A percentile compares a stretch with the other conserved stretches of the same genome.
Conservation (phyloP, 2,113 vertebrate genomes). For the Leucoraja erinaceus region DNA sequence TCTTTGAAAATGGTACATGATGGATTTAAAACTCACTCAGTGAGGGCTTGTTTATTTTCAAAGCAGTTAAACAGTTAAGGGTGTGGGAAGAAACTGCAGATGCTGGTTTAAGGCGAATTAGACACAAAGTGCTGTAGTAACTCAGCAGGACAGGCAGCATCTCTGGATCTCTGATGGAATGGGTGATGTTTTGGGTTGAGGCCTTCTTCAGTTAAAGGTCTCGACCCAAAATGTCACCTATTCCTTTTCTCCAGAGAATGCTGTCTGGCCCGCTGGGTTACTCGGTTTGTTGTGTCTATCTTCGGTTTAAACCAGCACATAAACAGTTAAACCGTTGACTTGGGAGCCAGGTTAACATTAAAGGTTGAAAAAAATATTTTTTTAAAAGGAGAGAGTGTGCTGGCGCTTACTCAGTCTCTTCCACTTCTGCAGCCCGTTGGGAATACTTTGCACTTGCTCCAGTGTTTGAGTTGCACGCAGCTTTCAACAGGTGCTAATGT, state of each 20-base stretch:
- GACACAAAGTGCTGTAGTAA: too few relatives aligned
- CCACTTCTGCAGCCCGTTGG: constrained; percentile 37
- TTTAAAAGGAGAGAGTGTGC: neutral
- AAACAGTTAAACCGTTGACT: neutral
- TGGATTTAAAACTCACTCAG: neutral
- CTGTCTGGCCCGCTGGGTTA: too few relatives aligned
- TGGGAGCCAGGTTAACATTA: constrained; percentile 6
- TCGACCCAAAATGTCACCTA: too few relatives aligned
- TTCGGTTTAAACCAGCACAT: neutral
- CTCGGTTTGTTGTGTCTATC: too few relatives aligned
- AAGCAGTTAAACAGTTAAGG: neutral
- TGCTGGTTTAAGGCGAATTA: too few relatives aligned
- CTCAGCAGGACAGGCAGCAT: too few relatives aligned
- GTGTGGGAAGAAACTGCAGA: too few relatives aligned
- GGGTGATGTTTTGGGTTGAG: too few relatives aligned
- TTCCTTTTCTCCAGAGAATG: too few relatives aligned
- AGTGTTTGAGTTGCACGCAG: constrained; percentile 41
- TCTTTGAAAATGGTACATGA: too few relatives aligned
- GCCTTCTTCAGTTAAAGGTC: too few relatives aligned
- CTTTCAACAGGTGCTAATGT: constrained; percentile 40
- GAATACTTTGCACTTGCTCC: constrained; percentile 36
- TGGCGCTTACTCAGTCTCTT: constrained; percentile 44
- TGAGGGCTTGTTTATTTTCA: neutral
- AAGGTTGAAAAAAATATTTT: neutral
- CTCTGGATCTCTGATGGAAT: too few relatives aligned